Percentiles rank a stretch among this genome's conserved stretches.
Conservation (phyloP, 2,888 invertebrate genomes). For the Sinotaia quadrata region DNA sequence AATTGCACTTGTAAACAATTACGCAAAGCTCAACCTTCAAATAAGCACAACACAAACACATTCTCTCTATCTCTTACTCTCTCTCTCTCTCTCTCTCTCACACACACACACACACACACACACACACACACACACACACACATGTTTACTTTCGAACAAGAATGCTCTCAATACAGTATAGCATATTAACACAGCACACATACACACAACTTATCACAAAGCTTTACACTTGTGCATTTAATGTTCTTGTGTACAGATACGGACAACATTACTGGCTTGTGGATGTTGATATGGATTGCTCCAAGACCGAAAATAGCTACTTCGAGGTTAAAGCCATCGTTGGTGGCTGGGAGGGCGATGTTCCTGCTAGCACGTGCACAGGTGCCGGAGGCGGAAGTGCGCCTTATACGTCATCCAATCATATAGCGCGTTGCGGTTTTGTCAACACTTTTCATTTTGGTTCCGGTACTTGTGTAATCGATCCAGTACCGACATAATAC, state of each 20-base stretch:
- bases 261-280: constrained; percentile 73
- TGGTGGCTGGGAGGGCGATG: constrained; percentile 68
- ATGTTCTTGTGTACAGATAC: constrained; percentile 60
- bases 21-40: too few relatives aligned
- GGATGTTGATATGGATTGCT: constrained; percentile 73
- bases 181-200: too few relatives aligned
- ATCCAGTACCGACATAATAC: neutral
- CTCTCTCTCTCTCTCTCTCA: too few relatives aligned
- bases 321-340: constrained; percentile 72
- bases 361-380: constrained; percentile 52
- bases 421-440: constrained; percentile 71
- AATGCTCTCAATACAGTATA: too few relatives aligned
- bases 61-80: too few relatives aligned
- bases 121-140: too few relatives aligned
- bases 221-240: too few relatives aligned
- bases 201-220: too few relatives aligned
- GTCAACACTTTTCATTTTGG: constrained; percentile 71
- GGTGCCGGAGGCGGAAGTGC: constrained; percentile 53
- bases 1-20: too few relatives aligned
- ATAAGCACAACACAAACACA: too few relatives aligned
- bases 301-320: constrained; percentile 70
- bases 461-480: constrained; percentile 49
- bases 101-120: too few relatives aligned
- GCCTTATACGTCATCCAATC: constrained; percentile 63
- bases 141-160: too few relatives aligned